A percentile compares a stretch with the other conserved stretches of the same genome.
These are phyloP conservation scores for Allobates femoralis DNA, from an alignment of 2,797 vertebrate species.

Conservation along the genomic window DNA sequence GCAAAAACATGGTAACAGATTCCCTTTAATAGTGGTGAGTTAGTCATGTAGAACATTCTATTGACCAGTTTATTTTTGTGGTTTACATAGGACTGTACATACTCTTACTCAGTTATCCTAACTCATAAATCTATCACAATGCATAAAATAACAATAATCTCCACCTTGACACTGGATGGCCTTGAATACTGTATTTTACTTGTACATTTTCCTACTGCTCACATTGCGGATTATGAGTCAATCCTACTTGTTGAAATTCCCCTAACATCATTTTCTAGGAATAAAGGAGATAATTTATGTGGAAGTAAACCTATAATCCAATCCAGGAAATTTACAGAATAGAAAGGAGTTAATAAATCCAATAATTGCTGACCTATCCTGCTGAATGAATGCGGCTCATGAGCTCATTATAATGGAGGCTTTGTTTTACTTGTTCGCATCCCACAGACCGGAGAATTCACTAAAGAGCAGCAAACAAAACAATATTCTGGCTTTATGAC, in stretches of 20 bases:
- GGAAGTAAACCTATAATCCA: slow-evolving; percentile 43
- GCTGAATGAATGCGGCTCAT: slow-evolving; percentile 25
- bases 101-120: not conserved
- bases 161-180: not conserved
- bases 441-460: slow-evolving; percentile 48
- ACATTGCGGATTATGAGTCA: slow-evolving; percentile 38
- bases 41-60: not conserved
- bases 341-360: slow-evolving; percentile 26
- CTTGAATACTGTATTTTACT: slow-evolving; percentile 19
- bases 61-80: not conserved
- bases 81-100: not conserved
- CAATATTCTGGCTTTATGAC: slow-evolving; percentile 26
- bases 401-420: slow-evolving; percentile 29
- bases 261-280: slow-evolving; percentile 34
- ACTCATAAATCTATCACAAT: not conserved
- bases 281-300: slow-evolving; percentile 46
- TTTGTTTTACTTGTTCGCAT: slow-evolving; percentile 37
- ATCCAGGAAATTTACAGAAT: slow-evolving; percentile 38
- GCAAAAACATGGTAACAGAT: too few species aligned
- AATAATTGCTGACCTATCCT: slow-evolving; percentile 28
- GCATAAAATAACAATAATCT: not conserved
- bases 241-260: slow-evolving; percentile 38
- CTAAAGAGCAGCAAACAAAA: slow-evolving; percentile 16
- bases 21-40: not conserved
- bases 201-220: slow-evolving; percentile 7